phyloP scores from a whole-genome alignment of 2,113 vertebrate species.

The Urocitellus parryii region DNA sequence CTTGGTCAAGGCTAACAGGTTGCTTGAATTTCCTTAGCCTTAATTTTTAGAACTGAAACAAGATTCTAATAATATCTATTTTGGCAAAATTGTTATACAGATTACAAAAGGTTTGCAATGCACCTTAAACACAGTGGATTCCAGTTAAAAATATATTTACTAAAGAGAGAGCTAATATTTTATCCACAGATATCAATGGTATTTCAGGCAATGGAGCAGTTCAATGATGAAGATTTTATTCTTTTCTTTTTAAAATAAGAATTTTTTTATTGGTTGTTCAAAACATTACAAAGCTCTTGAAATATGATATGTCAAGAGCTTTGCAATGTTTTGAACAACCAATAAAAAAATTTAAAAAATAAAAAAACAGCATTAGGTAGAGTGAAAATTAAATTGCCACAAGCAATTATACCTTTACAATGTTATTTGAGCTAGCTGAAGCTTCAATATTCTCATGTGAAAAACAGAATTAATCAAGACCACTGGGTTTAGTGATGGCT shows the following conservation, averaged over 20 bases:
- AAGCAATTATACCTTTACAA: background rate
- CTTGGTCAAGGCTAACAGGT: background rate
- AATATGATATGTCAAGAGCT: too few species aligned
- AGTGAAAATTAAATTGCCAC: conserved; percentile 26
- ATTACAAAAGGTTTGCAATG: conserved; percentile 12
- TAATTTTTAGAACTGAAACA: conserved; percentile 51
- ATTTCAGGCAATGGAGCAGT: background rate
- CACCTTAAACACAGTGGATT: background rate
- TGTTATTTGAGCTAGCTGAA: background rate
- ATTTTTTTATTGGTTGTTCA: background rate
- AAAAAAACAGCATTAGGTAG: background rate
- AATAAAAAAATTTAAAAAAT: too few species aligned
- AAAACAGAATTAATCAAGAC: background rate
- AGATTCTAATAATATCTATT: background rate
- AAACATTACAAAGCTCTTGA: too few species aligned
- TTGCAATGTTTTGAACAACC: too few species aligned
- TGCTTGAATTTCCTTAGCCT: background rate
- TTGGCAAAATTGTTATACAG: background rate
- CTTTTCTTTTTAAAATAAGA: conserved; percentile 36
- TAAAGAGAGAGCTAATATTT: background rate
- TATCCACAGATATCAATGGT: background rate
- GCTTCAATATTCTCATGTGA: background rate
- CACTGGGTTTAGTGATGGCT: background rate
- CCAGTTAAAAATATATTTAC: background rate
- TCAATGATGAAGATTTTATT: background rate